Percentiles rank a stretch among this genome's conserved stretches.
phyloP scores from a whole-genome alignment of 2,888 invertebrate species.

The Aspidapion aeneum region DNA sequence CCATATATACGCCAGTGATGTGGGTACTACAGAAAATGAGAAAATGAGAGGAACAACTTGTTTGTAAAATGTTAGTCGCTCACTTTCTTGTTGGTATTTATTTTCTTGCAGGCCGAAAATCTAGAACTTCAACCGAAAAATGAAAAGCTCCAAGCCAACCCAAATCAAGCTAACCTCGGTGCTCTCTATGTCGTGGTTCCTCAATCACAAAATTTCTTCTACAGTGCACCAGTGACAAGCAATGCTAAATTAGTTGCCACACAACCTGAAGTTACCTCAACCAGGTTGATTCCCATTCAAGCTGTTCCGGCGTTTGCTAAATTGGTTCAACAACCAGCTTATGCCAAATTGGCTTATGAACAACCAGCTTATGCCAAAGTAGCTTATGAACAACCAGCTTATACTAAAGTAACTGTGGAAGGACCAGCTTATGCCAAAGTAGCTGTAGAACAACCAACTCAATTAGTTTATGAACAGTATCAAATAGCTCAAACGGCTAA shows the following conservation, averaged over 20 bases:
- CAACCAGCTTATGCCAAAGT: constrained; percentile 10
- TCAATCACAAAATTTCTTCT: constrained; percentile 38
- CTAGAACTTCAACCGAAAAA: constrained; percentile 23
- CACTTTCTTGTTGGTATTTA: too few species aligned
- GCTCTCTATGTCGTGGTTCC: constrained; percentile 35
- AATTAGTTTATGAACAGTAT: background rate
- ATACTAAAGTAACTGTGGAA: constrained; percentile 4
- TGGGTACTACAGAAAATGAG: too few species aligned
- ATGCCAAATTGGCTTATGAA: too few species aligned
- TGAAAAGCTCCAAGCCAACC: constrained; percentile 26
- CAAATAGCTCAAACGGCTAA: constrained; percentile 4
- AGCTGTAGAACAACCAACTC: background rate
- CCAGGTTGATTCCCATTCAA: constrained; percentile 29
- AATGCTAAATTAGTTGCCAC: constrained; percentile 15
- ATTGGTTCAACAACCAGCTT: constrained; percentile 21
- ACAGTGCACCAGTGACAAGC: constrained; percentile 23
- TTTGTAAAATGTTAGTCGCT: too few species aligned
- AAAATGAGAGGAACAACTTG: too few species aligned
- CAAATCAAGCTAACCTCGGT: constrained; percentile 17
- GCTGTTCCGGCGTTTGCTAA: constrained; percentile 30
- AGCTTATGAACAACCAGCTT: constrained; percentile 7
- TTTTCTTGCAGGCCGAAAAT: constrained; percentile 38
- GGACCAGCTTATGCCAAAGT: background rate
- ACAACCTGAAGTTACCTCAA: constrained; percentile 18
- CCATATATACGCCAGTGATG: too few species aligned